Base-by-base conservation (phyloP, 2,888 invertebrate genomes). In the Malthinus flaveolus region DNA sequence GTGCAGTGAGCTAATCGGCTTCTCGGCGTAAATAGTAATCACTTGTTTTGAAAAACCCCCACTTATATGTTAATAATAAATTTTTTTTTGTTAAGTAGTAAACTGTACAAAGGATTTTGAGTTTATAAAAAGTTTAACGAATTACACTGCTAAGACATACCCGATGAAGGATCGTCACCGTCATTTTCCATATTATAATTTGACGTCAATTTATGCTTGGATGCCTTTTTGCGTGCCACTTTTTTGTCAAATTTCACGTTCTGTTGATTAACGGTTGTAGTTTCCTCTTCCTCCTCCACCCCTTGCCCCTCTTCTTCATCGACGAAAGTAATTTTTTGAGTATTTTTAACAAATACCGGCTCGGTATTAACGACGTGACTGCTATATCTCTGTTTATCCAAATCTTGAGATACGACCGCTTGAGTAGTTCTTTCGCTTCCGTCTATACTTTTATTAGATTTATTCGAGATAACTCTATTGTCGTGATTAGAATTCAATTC, bases 151-250 rank as follows among this genome's bases (percentile, higher is more conserved):
- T 80, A 80, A 74, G 80, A 80, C 80, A 80, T 80, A 54, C 80
- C 80, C 32, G 79, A 80, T 32, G 79, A 79, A 12, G 79, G 78
- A 68, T 80, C 79, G 63, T 80, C 80, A 13, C 71, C 76, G 62
- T 79, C 79, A 3, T 71, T 70, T 32, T 73, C 76, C 37, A 61
- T 61, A 13, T 57, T 56, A 23, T 59, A 45, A 36, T 61, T 47
- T 23, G 48, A 34, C 13, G 47, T 31, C 42, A 34, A 48, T 34
- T 42, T 42, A 32, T 49, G 32, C 10, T 23, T 59, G 13, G 32
- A 23, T 11, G 49, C 31, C 34, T 36, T 48, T 37, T 45, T 45
- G 23, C 35, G 32, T 42, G 44, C 39, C 47, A 49, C 51, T 45
- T 60, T 33, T 44, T 60, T 61, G 31, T 61, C 65, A 15, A 62